phyloP scores from a whole-genome alignment of 2,888 invertebrate species.

The Nemotelus pantherinus region DNA sequence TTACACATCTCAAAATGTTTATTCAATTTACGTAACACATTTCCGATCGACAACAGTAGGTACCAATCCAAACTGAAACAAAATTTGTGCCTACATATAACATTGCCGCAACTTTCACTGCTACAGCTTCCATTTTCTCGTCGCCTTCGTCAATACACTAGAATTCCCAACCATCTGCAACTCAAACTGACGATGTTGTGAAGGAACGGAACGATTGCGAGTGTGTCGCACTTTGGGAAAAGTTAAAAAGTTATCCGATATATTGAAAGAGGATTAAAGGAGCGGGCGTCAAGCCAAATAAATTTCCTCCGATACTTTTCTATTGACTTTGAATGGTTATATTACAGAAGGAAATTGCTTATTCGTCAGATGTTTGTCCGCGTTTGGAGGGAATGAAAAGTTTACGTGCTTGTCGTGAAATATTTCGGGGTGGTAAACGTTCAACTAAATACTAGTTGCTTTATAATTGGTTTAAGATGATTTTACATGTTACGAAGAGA shows the following conservation, averaged over 20 bases:
- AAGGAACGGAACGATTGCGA: background rate
- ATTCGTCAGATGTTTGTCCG: background rate
- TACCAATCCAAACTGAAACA: background rate
- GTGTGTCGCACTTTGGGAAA: constrained; percentile 9
- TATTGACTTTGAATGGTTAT: constrained; percentile 17
- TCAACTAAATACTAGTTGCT: no score
- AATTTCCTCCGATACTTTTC: constrained; percentile 9
- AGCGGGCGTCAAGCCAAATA: background rate
- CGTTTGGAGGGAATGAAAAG: background rate
- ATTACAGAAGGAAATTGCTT: constrained; percentile 6
- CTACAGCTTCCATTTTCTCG: background rate
- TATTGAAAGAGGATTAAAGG: background rate
- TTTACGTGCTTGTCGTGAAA: no score
- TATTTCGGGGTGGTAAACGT: no score
- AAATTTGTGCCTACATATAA: background rate
- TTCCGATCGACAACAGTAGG: background rate
- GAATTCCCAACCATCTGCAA: background rate
- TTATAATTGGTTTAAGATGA: no score
- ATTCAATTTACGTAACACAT: constrained; percentile 7
- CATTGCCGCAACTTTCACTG: no score
- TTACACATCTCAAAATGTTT: constrained; percentile 5
- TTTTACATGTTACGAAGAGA: no score
- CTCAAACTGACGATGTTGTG: background rate
- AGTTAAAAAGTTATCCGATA: constrained; percentile 7
- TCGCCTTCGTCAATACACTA: background rate